These are phyloP conservation scores for Hydra vulgaris DNA, from an alignment of 30 jellyfish, hydroid and myxozoan species.

Conservation along the genomic window DNA sequence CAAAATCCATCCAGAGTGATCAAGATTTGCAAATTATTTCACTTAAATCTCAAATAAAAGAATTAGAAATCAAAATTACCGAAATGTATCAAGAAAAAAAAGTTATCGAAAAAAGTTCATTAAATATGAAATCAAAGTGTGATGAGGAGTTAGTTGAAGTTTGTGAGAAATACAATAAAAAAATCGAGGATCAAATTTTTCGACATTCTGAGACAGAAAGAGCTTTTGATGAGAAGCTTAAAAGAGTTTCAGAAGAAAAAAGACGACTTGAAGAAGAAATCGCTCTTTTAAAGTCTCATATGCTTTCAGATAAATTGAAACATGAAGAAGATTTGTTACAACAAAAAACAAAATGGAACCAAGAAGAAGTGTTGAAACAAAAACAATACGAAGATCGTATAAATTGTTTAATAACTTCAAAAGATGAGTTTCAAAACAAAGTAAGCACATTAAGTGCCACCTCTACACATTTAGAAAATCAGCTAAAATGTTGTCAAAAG, in stretches of 20 bases:
- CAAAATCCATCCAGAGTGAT: not conserved
- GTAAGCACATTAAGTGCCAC: conserved; percentile 40
- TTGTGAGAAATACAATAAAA: not conserved
- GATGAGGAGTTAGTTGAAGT: not conserved
- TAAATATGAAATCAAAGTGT: not conserved
- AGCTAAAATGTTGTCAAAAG: conserved; percentile 25
- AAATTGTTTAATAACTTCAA: conserved; percentile 40
- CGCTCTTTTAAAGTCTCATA: conserved; percentile 48
- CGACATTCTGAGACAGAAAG: not conserved
- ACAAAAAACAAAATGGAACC: conserved; percentile 41
- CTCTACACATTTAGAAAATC: conserved; percentile 48
- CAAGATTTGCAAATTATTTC: not conserved
- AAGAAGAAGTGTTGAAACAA: conserved; percentile 53
- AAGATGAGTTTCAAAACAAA: conserved; percentile 62
- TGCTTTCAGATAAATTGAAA: conserved; percentile 47
- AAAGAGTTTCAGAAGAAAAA: conserved; percentile 34
- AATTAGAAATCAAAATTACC: not conserved
- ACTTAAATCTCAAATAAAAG: conserved; percentile 1
- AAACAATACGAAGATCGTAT: conserved; percentile 78
- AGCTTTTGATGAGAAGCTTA: conserved; percentile 23
- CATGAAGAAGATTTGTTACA: conserved; percentile 57
- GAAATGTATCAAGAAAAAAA: not conserved
- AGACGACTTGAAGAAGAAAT: conserved; percentile 51
- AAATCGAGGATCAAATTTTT: not conserved
- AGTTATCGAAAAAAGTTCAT: not conserved